Evolutionary conservation across 92 coral and sea anemone genomes (phyloP), one percentile per base, ranked within the genome.

Genomic region (Palythoa caribaeorum): DNA sequence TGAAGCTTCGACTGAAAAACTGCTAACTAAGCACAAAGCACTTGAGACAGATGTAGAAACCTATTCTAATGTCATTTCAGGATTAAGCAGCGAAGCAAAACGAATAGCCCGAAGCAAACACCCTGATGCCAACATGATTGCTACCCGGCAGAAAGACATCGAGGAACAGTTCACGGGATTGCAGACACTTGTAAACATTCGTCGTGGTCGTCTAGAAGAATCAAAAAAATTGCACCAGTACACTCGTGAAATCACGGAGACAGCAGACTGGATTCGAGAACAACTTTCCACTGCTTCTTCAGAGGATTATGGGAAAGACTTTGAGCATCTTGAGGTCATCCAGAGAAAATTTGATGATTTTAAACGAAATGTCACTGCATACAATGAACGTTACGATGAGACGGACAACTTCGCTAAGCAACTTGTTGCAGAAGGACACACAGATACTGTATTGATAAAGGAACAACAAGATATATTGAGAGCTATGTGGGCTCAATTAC

Each of bases 301-400:
- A 3, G 99, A 96, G 84, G 99, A 96, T 71, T 96, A 96, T 76
- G 99, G 99, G 77, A 96, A 92, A 66, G 99, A 96, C 94, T 95
- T 96, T 83, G 99, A 96, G 48, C 98, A 96, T 84, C 92, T 96
- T 19, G 96, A 96, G 94, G 81, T 79, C 39, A 94, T 96, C 71
- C 99, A 96, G 83, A 88, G 88, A 9, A 95, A 92, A 55, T 96
- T 96, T 87, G 92, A 95, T 40, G 99, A 96, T 87, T 96, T 96
- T 54, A 92, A 91, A 38, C 92, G 94, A 20, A 92, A 90, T 60
- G 96, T 92, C 54, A 65, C 90, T 51, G 91, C 93, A 10, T 93
- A 95, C 78, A 90, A 96, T 14, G 97, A 95, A 60, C 96, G 88
- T 21, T 96, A 93, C 87, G 89, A 79, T 6, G 92, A 92, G 35